Evolutionary conservation across 2,113 vertebrate genomes (phyloP), one percentile per base, ranked within the genome.

Genomic region (Mesocricetus auratus): DNA sequence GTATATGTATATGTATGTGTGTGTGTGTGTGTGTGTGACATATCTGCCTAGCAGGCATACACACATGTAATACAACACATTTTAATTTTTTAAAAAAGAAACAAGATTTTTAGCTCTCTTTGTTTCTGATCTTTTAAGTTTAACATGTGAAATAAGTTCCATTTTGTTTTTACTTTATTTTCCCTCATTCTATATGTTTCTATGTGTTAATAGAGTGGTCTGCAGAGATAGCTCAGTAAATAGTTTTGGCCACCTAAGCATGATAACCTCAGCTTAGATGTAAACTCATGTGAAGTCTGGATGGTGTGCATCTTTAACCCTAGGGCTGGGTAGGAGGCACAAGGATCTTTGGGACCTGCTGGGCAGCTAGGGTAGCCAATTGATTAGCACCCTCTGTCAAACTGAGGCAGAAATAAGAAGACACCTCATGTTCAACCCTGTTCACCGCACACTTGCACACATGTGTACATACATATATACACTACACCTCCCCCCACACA

Each of bases 161-260:
- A 47, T 47, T 8, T 81, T 78, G 4, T 77, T 88, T 68, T 86
- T 26, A 31, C 42, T 53, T 96, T 96, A 31, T 42, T 39, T 96
- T 94, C 69, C 1, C 3, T 74, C 31, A n/a, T 1, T 36, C 39
- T 90, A 29, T 68, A 26, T 7, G 64, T 68, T 93, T 87, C 33
- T 91, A 68, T 47, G 16, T 79, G 19, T 53, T 68, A 82, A 68
- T 82, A 74, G 85, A 58, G 6, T 0, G 11, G 7, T 0, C 36
- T 39, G 5, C 12, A 6, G 39, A 24, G 42, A 66, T 12, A 36
- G 83, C 31, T 86, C 83, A 86, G 64, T 50, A 47, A 50, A 22
- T 21, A 50, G 5, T 36, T 3, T 17, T 33, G 17, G 0, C 42
- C 3, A 68, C 11, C 17, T 16, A 68, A 50, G 5, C 42, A 47